Evolutionary conservation across 2,888 invertebrate species (phyloP).

Genomic region (Poecilobothrus nobilitatus): DNA sequence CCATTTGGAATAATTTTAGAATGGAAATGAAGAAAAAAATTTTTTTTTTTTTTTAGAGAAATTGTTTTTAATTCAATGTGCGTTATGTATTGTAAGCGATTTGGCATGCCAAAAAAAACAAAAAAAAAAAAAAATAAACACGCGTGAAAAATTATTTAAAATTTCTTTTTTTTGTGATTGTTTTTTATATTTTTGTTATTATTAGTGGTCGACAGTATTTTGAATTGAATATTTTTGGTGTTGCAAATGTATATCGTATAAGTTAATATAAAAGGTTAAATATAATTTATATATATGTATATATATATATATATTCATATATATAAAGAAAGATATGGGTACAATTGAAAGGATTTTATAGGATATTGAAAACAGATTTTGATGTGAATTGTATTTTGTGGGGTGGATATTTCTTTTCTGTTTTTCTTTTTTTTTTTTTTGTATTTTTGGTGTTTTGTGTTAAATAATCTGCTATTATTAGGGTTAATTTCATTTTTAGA

Average conservation of each 20-base stretch:
- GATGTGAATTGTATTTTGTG: background rate
- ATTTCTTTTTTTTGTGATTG: background rate
- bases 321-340: too few relatives aligned
- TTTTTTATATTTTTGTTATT: background rate
- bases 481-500: background rate
- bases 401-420: background rate
- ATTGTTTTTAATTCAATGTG: background rate
- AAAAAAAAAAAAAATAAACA: background rate
- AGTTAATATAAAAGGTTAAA: background rate
- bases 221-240: background rate
- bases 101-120: background rate
- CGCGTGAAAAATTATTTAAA: background rate
- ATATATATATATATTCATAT: background rate
- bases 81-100: conserved; percentile 4
- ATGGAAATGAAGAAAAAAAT: background rate
- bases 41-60: background rate
- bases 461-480: background rate
- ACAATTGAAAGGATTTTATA: conserved; percentile 3
- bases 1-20: background rate
- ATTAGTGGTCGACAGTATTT: background rate
- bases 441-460: background rate
- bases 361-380: conserved; percentile 6
- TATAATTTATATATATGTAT: background rate
- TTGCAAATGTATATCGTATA: background rate
- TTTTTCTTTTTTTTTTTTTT: too few relatives aligned